These are phyloP conservation scores for Psilopogon haemacephalus DNA, from an alignment of 2,113 vertebrate genomes.

Conservation along the genomic window DNA sequence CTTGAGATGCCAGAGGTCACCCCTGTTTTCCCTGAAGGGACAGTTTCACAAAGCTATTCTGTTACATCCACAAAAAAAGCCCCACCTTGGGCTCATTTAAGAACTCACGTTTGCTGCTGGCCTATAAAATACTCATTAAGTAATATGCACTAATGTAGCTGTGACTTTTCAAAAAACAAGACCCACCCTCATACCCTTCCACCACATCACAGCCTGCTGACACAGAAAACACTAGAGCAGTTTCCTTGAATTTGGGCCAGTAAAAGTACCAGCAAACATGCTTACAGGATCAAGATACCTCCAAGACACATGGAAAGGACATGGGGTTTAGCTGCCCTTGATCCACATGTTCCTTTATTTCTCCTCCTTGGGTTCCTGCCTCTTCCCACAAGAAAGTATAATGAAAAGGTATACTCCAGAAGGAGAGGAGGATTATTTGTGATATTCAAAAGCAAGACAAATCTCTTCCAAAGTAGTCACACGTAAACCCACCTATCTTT, in stretches of 20 bases:
- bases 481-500: neutral
- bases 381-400: neutral
- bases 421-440: neutral
- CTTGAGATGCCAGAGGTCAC: neutral
- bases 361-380: neutral
- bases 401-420: neutral
- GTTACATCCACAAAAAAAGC: neutral
- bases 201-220: neutral
- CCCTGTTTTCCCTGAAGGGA: fast-evolving
- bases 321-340: fast-evolving
- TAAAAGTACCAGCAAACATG: neutral
- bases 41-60: neutral
- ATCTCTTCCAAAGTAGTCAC: neutral
- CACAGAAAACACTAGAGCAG: neutral
- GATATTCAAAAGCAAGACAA: neutral
- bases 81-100: neutral
- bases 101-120: neutral
- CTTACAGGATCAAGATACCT: neutral
- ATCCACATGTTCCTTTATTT: neutral
- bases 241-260: conserved; percentile 2
- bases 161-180: neutral
- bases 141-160: neutral
- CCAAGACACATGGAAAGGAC: neutral
- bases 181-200: neutral
- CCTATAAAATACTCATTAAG: neutral